Evolutionary conservation across 1,140 invertebrate species (phyloP).

Genomic region (Mercenaria mercenaria): DNA sequence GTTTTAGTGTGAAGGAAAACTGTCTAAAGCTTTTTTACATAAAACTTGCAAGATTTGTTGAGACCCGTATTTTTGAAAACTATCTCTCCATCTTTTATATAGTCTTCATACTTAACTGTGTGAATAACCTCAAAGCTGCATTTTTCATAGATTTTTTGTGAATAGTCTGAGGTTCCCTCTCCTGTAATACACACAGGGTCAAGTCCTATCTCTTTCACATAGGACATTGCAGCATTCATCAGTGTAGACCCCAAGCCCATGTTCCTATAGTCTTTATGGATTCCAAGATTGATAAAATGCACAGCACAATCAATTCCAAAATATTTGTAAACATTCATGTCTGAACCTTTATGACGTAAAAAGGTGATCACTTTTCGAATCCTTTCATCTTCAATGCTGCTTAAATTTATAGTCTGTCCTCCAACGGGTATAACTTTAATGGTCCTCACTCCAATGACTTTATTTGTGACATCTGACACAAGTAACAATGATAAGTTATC

Average conservation of each 20-base stretch:
- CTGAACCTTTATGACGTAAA: conserved; percentile 10
- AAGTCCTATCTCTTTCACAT: conserved; percentile 25
- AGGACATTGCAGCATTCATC: conserved; percentile 13
- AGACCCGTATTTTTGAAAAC: conserved; percentile 54
- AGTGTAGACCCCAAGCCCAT: conserved; percentile 15
- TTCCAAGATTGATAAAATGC: not conserved
- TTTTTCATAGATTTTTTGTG: conserved; percentile 59
- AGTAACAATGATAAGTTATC: conserved; percentile 39
- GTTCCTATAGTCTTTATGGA: conserved; percentile 11
- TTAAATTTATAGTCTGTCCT: not conserved
- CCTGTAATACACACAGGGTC: conserved; percentile 17
- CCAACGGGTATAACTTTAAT: not conserved
- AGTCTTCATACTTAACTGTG: conserved; percentile 37
- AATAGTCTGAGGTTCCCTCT: conserved; percentile 34
- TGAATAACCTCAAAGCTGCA: conserved; percentile 32
- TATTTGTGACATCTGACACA: conserved; percentile 4
- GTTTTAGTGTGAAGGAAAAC: too few relatives aligned
- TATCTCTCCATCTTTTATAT: conserved; percentile 51
- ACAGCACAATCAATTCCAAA: not conserved
- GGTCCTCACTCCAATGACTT: conserved; percentile 33
- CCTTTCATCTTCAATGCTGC: not conserved
- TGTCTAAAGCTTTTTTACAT: conserved; percentile 38
- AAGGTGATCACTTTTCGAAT: not conserved
- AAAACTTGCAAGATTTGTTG: conserved; percentile 23
- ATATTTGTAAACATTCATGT: conserved; percentile 40